phyloP scores from a whole-genome alignment of 2,797 vertebrate genomes.

The Mastacembelus armatus region DNA sequence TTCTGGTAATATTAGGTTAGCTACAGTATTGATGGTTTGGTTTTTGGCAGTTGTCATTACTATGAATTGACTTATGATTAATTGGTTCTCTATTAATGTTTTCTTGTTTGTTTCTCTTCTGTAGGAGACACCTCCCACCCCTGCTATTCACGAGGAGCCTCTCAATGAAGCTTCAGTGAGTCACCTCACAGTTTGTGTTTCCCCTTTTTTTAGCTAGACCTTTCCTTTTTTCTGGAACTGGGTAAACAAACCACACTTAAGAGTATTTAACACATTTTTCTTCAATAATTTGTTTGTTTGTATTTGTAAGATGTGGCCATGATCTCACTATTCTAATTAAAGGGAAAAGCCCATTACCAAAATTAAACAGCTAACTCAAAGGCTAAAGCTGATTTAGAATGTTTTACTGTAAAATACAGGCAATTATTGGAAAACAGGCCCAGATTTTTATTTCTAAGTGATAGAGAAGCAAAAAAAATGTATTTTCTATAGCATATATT shows the following conservation, averaged over 20 bases:
- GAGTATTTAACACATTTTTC: constrained; percentile 5
- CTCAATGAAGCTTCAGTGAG: constrained; percentile 82
- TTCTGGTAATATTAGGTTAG: background rate
- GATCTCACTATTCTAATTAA: background rate
- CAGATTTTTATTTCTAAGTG: background rate
- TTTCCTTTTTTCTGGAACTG: constrained; percentile 5
- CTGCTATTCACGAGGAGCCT: constrained; percentile 83
- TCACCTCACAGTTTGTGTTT: constrained; percentile 55
- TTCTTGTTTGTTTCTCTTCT: constrained; percentile 59
- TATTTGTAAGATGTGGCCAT: background rate
- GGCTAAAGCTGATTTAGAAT: background rate
- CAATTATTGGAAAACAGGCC: background rate
- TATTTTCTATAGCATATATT: background rate
- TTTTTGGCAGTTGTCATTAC: constrained; percentile 2
- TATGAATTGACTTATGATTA: background rate
- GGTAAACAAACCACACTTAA: background rate
- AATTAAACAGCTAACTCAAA: background rate
- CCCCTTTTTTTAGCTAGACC: constrained; percentile 5
- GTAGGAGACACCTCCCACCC: constrained; percentile 84
- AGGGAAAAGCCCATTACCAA: background rate
- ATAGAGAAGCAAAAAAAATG: background rate
- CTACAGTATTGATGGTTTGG: background rate
- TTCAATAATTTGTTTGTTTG: constrained; percentile 8
- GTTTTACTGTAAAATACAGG: background rate
- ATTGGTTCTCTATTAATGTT: constrained; percentile 26